A percentile compares a stretch with the other conserved stretches of the same genome.
Evolutionary conservation across 2,888 invertebrate genomes (phyloP).

Genomic region (Troides oblongomaculatus): DNA sequence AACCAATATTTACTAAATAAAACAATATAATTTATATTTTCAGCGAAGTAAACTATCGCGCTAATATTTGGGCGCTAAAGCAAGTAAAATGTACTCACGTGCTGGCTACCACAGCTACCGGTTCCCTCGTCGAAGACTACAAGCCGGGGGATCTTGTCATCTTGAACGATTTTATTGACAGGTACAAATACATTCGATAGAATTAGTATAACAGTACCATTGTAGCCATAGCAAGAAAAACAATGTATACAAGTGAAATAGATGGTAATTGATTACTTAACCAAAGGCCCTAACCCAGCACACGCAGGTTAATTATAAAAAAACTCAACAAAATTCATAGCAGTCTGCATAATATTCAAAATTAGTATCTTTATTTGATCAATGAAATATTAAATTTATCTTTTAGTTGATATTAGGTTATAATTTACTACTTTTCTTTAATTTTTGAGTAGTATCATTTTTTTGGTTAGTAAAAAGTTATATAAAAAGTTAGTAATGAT

Average conservation of each 20-base stretch:
- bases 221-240: too few relatives aligned
- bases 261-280: too few relatives aligned
- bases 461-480: too few relatives aligned
- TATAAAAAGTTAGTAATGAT: too few relatives aligned
- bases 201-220: too few relatives aligned
- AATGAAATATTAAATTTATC: too few relatives aligned
- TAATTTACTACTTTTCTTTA: too few relatives aligned
- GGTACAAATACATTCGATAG: conserved; percentile 55
- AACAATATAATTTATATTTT: background rate
- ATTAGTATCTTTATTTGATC: background rate
- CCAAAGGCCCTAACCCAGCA: too few relatives aligned
- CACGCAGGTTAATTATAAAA: too few relatives aligned
- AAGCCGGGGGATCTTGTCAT: conserved; percentile 94
- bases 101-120: conserved; percentile 94
- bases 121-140: conserved; percentile 92
- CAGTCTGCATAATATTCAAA: background rate
- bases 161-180: conserved; percentile 91
- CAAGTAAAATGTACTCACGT: conserved; percentile 93
- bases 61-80: conserved; percentile 97
- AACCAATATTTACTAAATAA: background rate
- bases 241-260: too few relatives aligned
- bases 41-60: conserved; percentile 94
- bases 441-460: too few relatives aligned
- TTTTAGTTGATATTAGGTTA: too few relatives aligned
- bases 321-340: background rate